Evolutionary conservation across 2,888 invertebrate species (phyloP).

Genomic region (Reticulitermes lucifugus): DNA sequence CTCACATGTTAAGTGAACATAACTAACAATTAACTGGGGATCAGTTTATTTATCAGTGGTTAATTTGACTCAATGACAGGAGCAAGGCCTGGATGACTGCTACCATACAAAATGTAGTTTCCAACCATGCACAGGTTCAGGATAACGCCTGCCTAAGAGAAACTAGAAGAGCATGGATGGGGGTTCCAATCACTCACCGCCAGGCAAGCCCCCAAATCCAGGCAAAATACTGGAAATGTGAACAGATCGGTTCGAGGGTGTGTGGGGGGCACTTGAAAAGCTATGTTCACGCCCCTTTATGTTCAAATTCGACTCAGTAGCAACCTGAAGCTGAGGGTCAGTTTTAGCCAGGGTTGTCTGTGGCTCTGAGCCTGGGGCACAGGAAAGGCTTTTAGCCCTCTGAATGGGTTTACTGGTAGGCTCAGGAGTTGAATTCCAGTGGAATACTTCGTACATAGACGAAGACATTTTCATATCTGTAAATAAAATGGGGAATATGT

Average conservation of each 20-base stretch:
- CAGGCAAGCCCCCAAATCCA: constrained; percentile 54
- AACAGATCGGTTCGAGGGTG: constrained; percentile 59
- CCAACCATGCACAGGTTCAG: constrained; percentile 42
- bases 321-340: constrained; percentile 39
- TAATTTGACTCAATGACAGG: constrained; percentile 31
- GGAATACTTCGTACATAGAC: constrained; percentile 80
- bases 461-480: constrained; percentile 75
- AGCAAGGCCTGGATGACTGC: constrained; percentile 26
- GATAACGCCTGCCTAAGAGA: constrained; percentile 35
- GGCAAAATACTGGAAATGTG: constrained; percentile 47
- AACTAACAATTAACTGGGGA: constrained; percentile 28
- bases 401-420: constrained; percentile 63
- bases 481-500: constrained; percentile 57
- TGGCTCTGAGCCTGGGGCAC: constrained; percentile 35
- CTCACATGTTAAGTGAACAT: constrained; percentile 29
- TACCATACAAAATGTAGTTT: constrained; percentile 23
- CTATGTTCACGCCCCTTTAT: constrained; percentile 42
- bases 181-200: constrained; percentile 59
- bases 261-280: constrained; percentile 50
- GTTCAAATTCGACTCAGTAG: constrained; percentile 47
- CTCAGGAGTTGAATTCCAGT: constrained; percentile 69
- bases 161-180: constrained; percentile 29
- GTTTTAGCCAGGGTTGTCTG: constrained; percentile 36
- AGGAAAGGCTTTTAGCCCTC: constrained; percentile 46
- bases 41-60: not conserved